phyloP scores from a whole-genome alignment of 2,888 invertebrate species.

The Drosophila atripex region DNA sequence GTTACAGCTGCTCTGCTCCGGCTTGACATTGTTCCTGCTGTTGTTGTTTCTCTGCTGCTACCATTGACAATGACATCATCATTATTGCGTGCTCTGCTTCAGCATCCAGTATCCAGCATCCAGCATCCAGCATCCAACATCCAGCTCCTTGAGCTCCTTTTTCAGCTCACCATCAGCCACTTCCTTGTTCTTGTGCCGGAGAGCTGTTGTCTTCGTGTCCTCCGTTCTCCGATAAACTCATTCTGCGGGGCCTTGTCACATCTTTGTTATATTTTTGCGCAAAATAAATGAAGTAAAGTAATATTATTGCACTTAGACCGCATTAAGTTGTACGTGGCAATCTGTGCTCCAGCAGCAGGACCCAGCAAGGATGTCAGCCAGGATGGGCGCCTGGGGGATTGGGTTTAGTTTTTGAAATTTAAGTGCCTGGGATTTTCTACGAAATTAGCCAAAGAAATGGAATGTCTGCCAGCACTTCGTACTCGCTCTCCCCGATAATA shows the following conservation, averaged over 20 bases:
- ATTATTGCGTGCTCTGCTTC: conserved; percentile 75
- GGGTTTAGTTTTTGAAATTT: conserved; percentile 75
- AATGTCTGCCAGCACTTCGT: conserved; percentile 27
- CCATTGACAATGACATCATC: conserved; percentile 83
- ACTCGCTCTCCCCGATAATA: conserved; percentile 34
- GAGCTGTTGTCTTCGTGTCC: conserved; percentile 28
- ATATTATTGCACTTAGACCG: conserved; percentile 81
- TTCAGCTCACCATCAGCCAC: conserved; percentile 23
- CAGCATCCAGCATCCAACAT: background rate
- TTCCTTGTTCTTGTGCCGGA: conserved; percentile 40
- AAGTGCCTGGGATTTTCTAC: conserved; percentile 76
- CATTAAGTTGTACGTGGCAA: conserved; percentile 81
- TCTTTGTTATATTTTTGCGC: conserved; percentile 80
- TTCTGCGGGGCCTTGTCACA: conserved; percentile 66
- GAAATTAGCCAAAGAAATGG: conserved; percentile 74
- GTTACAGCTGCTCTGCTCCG: conserved; percentile 71
- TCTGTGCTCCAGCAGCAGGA: conserved; percentile 49
- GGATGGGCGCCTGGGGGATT: conserved; percentile 26
- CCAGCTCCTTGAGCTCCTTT: conserved; percentile 9
- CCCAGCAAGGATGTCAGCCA: conserved; percentile 7
- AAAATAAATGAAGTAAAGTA: conserved; percentile 82
- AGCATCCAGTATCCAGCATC: conserved; percentile 25
- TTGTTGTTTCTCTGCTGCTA: conserved; percentile 51
- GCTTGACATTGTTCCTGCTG: conserved; percentile 46
- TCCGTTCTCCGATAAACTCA: conserved; percentile 5